phyloP scores from a whole-genome alignment of 2,113 vertebrate genomes.

The Geococcyx californianus region DNA sequence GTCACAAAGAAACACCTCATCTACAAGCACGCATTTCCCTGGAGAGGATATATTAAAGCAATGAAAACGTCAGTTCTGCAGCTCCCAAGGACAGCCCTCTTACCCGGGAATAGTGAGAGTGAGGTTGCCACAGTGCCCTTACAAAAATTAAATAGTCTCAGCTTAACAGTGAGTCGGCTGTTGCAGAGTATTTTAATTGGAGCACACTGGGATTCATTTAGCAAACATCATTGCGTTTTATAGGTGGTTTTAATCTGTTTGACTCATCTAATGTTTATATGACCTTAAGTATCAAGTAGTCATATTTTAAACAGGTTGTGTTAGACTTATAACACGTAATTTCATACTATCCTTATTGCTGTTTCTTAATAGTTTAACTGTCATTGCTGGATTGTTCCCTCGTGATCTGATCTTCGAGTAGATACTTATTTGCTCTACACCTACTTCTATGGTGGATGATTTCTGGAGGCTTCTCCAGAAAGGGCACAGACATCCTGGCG shows the following conservation, averaged over 20 bases:
- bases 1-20: conserved; percentile 9
- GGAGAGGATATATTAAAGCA: not conserved
- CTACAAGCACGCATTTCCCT: not conserved
- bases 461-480: not conserved
- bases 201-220: not conserved
- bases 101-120: not conserved
- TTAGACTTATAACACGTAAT: not conserved
- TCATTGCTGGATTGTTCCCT: not conserved
- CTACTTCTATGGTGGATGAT: not conserved
- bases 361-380: not conserved
- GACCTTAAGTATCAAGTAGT: not conserved
- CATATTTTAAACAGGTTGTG: not conserved
- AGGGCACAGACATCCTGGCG: not conserved
- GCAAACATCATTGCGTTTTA: not conserved
- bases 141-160: not conserved
- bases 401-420: rapidly evolving
- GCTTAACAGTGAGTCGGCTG: not conserved
- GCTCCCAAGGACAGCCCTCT: not conserved
- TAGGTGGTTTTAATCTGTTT: not conserved
- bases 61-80: not conserved
- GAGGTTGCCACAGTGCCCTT: not conserved
- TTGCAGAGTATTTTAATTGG: not conserved
- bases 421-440: not conserved
- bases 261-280: not conserved
- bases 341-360: not conserved